A percentile compares a stretch with the other conserved stretches of the same genome.
These are phyloP conservation scores for Drosophila watanabei DNA, from an alignment of 1,140 invertebrate species.

Conservation along the genomic window DNA sequence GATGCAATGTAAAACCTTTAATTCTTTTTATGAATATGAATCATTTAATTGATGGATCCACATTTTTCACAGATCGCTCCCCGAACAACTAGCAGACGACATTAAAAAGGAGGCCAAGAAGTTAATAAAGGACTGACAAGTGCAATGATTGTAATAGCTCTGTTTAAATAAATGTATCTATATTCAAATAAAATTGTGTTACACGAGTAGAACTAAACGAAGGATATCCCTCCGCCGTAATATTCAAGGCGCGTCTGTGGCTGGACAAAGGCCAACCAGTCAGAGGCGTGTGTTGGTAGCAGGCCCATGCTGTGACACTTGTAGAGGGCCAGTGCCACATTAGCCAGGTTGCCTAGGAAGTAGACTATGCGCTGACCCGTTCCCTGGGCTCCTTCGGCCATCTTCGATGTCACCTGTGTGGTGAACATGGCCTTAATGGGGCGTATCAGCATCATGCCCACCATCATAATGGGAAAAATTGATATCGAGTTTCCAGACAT, in stretches of 20 bases:
- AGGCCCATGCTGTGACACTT: slow-evolving; percentile 99
- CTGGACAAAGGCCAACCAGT: slow-evolving; percentile 99
- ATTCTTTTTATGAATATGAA: not conserved
- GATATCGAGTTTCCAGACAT: slow-evolving; percentile 99
- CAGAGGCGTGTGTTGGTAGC: slow-evolving; percentile 98
- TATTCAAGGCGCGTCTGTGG: slow-evolving; percentile 95
- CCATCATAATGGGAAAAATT: slow-evolving; percentile 99
- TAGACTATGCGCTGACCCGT: slow-evolving; percentile 97
- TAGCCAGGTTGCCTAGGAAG: slow-evolving; percentile 97
- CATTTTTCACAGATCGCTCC: slow-evolving; percentile 56
- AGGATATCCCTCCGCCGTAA: slow-evolving; percentile 93
- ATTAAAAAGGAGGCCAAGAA: slow-evolving; percentile 79
- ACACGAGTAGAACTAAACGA: slow-evolving; percentile 84
- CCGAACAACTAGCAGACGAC: slow-evolving; percentile 71
- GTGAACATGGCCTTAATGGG: slow-evolving; percentile 98
- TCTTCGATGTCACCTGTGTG: slow-evolving; percentile 96
- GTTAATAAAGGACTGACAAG: slow-evolving; percentile 65
- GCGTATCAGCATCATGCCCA: slow-evolving; percentile 98
- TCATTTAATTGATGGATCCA: too few relatives aligned
- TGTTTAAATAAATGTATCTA: slow-evolving; percentile 62
- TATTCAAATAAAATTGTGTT: slow-evolving; percentile 58
- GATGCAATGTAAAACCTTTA: too few relatives aligned
- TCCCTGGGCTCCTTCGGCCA: slow-evolving; percentile 97
- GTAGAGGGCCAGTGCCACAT: slow-evolving; percentile 96
- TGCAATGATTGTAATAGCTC: slow-evolving; percentile 9